Evolutionary conservation across 2,888 invertebrate genomes (phyloP), one percentile per base, ranked within the genome.

Genomic region (Sphaeridia pumilis): DNA sequence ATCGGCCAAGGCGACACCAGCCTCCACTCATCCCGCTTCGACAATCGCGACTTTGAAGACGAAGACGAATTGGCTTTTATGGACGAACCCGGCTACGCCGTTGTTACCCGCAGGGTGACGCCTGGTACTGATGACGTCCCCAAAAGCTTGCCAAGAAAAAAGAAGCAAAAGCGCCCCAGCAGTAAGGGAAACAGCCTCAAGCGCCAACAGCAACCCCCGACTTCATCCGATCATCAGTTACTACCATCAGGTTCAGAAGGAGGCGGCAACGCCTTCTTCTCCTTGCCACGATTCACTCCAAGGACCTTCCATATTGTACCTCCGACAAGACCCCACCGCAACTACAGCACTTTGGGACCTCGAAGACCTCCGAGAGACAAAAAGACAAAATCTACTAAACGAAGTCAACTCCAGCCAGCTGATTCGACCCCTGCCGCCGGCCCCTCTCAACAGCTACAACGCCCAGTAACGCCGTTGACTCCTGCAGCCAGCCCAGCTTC

Each of bases 41-140:
- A 24, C 26, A 45, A 26, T 17, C 45, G 22, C 26, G 25, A 28
- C 14, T 4, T 25, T 17, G 26, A 44, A 0, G 54, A 51, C 5
- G 59, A 55, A 34, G 60, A 59, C 20, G 43, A 41, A 14, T 36
- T 52, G 14, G 64, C 60, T 28, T 60, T 60, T 38, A 53, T 63
- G 4, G 64, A 64, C 26, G 64, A 64, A 26, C 58, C 59, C n/a
- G 64, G 63, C 12, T 65, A 65, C 43, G 60, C 65, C 1, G 52
- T 61, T 5, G 59, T 63, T 36, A n/a, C n/a, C n/a, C 59, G 59
- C 36, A 61, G 60, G 21, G 60, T 58, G 14, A 26, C 22, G 14
- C 22, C 38, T 14, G 34, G 26, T 31, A 45, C 20, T 25, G n/a
- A 4, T 21, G 22, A 34, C 4, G 35, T 54, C 12, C 61, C 64